Evolutionary conservation across 1,140 invertebrate species (phyloP).

Genomic region (Hestina assimilis): DNA sequence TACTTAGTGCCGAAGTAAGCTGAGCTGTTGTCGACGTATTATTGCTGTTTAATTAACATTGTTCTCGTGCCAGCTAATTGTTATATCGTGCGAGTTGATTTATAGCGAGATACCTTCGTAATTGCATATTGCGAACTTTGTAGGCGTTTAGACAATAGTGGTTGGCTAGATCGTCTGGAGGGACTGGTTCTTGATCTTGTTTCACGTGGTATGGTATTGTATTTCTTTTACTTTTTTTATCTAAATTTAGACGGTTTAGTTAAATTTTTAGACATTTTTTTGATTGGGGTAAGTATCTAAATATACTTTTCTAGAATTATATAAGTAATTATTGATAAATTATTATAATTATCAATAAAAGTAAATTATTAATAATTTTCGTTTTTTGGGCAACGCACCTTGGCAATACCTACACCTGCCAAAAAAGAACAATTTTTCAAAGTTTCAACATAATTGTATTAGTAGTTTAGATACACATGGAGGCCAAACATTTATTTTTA

Average conservation of each 20-base stretch:
- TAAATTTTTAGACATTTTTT: too few relatives aligned
- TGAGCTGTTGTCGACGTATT: slow-evolving; percentile 53
- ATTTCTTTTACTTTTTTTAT: neutral
- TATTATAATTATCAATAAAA: too few relatives aligned
- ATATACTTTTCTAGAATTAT: too few relatives aligned
- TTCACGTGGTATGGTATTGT: neutral
- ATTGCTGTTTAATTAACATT: slow-evolving; percentile 79
- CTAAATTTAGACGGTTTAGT: neutral
- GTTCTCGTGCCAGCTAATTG: slow-evolving; percentile 79
- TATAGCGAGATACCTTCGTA: slow-evolving; percentile 74
- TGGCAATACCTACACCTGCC: too few relatives aligned
- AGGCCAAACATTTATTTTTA: too few relatives aligned
- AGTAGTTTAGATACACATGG: too few relatives aligned
- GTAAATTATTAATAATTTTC: too few relatives aligned
- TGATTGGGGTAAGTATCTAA: too few relatives aligned
- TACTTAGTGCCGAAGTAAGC: slow-evolving; percentile 34
- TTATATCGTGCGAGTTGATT: slow-evolving; percentile 79
- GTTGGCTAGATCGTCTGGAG: neutral
- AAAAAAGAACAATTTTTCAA: too few relatives aligned
- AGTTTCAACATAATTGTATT: too few relatives aligned
- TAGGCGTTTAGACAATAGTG: slow-evolving; percentile 51
- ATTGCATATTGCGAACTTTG: slow-evolving; percentile 67
- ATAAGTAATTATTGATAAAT: too few relatives aligned
- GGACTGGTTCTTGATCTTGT: neutral
- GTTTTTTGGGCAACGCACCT: too few relatives aligned